These are phyloP conservation scores for Mactromeris polynyma DNA, from an alignment of 2,888 invertebrate species.

Conservation along the genomic window DNA sequence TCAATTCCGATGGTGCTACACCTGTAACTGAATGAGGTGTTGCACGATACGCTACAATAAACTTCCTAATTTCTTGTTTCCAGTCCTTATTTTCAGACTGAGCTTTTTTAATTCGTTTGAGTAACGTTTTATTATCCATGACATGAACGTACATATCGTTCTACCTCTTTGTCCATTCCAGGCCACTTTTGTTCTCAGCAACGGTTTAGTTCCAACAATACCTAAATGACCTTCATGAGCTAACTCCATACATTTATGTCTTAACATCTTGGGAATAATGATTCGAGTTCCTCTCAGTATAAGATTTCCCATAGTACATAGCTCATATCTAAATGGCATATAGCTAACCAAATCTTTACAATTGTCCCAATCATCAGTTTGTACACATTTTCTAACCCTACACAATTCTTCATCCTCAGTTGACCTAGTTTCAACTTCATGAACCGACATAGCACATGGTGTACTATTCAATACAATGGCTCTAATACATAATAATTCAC, in stretches of 20 bases:
- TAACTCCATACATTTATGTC: neutral
- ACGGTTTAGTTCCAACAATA: neutral
- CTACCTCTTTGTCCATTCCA: conserved; percentile 39
- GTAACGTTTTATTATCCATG: neutral
- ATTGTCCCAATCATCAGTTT: neutral
- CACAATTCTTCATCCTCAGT: conserved; percentile 55
- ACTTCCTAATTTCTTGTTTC: no score
- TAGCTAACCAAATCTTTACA: neutral
- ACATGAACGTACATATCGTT: no score
- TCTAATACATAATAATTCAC: conserved; percentile 39
- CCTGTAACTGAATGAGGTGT: no score
- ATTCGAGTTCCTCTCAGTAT: neutral
- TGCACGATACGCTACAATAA: no score
- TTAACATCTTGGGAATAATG: neutral
- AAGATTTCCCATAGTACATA: conserved; percentile 25
- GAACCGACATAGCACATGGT: conserved; percentile 50
- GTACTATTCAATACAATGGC: no score
- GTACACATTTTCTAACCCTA: conserved; percentile 19
- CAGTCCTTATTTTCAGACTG: neutral
- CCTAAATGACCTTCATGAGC: neutral
- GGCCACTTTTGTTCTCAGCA: conserved; percentile 35
- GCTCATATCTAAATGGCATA: neutral
- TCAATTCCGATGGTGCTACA: no score
- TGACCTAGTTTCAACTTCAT: conserved; percentile 60
- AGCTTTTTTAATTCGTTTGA: neutral